Base-by-base conservation (phyloP, 1,140 invertebrate genomes). In the Phenacoccus solenopsis region DNA sequence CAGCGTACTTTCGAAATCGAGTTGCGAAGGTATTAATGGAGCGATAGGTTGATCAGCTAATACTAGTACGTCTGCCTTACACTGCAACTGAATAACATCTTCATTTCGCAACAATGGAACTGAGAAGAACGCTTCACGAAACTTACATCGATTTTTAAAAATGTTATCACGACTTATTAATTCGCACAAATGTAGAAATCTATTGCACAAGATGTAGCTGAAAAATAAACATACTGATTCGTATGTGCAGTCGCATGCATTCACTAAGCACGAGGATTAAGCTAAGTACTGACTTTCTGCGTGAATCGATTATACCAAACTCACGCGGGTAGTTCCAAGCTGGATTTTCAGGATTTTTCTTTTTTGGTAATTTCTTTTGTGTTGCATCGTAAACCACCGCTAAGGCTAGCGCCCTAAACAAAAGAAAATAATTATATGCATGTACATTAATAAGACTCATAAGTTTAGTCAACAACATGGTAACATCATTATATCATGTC, bases 381-480 rank as follows among this genome's bases (percentile, higher is more conserved):
- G 88, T 81, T 32, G 88, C 84, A 80, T 94, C 90, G 81, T 88
- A 90, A 64, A 91, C 78, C 76, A 87, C 85, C 1, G 90, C 85
- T 69, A 84, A 84, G 72, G 59, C 59, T 24, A 64, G 4, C 2
- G 59, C 59, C 59, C 59, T 64, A 27, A 3, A 59, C 9, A 38
- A 38, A 38, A n/a, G n/a, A n/a, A n/a, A n/a, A n/a, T n/a, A n/a
- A n/a, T n/a, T n/a, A n/a, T n/a, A n/a, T n/a, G n/a, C n/a, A n/a
- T n/a, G n/a, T n/a, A n/a, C n/a, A n/a, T n/a, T n/a, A n/a, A n/a
- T n/a, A n/a, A n/a, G n/a, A n/a, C n/a, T n/a, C n/a, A n/a, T n/a
- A n/a, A n/a, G n/a, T n/a, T 38, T n/a, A 38, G 32, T 38, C 32
- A 38, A 38, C 32, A 10, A 10, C 32, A 38, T 9, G n/a, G n/a